Base-by-base conservation (phyloP, 2,113 vertebrate genomes). In the Symphodus melops region DNA sequence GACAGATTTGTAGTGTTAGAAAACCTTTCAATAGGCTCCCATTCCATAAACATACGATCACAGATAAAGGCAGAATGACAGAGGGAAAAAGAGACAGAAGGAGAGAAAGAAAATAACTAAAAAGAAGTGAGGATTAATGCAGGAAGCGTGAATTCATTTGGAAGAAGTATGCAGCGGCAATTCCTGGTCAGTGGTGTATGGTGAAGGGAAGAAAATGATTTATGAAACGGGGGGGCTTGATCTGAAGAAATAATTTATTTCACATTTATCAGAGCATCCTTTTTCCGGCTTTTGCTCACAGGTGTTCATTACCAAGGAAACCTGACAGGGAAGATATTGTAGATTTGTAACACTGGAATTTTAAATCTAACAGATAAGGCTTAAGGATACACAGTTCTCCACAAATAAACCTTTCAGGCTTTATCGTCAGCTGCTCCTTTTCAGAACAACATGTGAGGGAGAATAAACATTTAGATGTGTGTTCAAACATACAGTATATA, bases 141-240 rank as follows among this genome's bases (percentile, higher is more conserved):
- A 74, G 64, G 49, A 57, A 66, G 77, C 54, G 67, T 77, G 73
- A 77, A 80, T 78, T 81, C 28, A 81, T 87, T 79, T 75, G 49
- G 53, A 60, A 46, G 68, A 73, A 33, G 73, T 66, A 69, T 56
- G 60, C 62, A 58, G 59, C 37, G 23, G 68, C 41, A 74, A 63
- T 28, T 63, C 60, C 53, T 56, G 63, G 70, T 84, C 75, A 74
- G 59, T 66, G 72, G 79, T 65, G 69, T 75, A 76, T 55, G 57
- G 78, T 58, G 67, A 85, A 75, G 61, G 49, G 55, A 76, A 77
- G 82, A 75, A 82, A 65, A 76, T 85, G 76, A 88, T 86, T 80
- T 84, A 88, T 88, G 68, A 77, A 86, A 81, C 8, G 21, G 57
- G 65, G 68, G 67, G 68, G 61, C 14, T 72, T 77, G 81, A 88